Percentiles rank a stretch among this genome's conserved stretches.
phyloP scores from a whole-genome alignment of 2,888 invertebrate genomes.

The Ormyrus thymus region DNA sequence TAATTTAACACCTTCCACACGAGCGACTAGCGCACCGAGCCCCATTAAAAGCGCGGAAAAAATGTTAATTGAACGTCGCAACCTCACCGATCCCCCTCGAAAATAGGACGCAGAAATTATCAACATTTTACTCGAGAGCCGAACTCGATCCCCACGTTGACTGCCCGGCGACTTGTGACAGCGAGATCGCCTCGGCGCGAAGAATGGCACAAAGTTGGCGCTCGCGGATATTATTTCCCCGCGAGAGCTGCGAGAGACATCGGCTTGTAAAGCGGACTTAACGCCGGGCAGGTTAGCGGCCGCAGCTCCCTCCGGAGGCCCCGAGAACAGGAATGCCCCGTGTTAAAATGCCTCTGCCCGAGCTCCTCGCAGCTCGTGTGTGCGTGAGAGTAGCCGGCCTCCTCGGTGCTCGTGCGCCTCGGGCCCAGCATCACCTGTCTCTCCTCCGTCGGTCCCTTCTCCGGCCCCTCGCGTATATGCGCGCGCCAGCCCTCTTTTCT shows the following conservation, averaged over 20 bases:
- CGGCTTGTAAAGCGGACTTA: constrained; percentile 63
- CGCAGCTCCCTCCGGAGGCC: constrained; percentile 68
- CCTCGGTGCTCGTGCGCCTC: constrained; percentile 55
- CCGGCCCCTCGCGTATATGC: neutral
- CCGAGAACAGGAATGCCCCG: constrained; percentile 72
- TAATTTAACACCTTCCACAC: neutral
- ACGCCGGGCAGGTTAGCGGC: constrained; percentile 69
- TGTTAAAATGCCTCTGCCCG: constrained; percentile 72
- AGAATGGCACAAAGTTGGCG: neutral
- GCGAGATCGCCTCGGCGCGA: no score
- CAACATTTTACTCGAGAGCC: no score
- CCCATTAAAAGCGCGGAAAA: no score
- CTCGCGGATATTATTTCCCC: constrained; percentile 57
- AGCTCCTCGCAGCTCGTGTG: constrained; percentile 27
- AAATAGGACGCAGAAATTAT: no score
- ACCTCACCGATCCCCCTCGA: no score
- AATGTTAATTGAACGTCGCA: no score
- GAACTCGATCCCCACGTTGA: no score
- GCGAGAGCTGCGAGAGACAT: constrained; percentile 54
- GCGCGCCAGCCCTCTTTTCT: constrained; percentile 42
- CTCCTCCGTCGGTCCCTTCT: constrained; percentile 61
- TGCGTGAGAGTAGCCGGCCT: constrained; percentile 38
- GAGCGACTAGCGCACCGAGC: neutral
- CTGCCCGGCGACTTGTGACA: no score
- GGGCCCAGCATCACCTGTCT: constrained; percentile 74